Conservation (phyloP, 2,888 invertebrate genomes). For the Cataglyphis rosenhaueri region DNA sequence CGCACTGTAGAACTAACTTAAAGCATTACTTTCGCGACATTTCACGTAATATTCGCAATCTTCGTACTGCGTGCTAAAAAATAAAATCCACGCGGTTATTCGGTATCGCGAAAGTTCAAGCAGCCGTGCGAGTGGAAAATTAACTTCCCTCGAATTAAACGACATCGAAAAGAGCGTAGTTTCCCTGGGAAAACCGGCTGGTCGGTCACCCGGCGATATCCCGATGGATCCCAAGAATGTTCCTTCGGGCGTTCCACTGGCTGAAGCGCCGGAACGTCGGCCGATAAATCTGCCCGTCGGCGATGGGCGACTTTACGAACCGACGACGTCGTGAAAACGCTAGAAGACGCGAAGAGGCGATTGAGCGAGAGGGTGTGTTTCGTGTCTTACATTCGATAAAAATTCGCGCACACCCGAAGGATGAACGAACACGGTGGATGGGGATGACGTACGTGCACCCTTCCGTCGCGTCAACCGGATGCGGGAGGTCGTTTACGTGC, state of each 20-base stretch:
- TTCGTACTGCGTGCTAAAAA: slow-evolving; percentile 14
- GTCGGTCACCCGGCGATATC: slow-evolving; percentile 33
- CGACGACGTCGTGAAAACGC: slow-evolving; percentile 53
- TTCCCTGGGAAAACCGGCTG: slow-evolving; percentile 6
- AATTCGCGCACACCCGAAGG: slow-evolving; percentile 43
- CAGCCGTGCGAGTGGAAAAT: slow-evolving; percentile 32
- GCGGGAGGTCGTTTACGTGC: slow-evolving; percentile 40
- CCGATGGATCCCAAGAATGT: slow-evolving; percentile 16
- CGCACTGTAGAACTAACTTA: background rate
- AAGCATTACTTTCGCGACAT: slow-evolving; percentile 23
- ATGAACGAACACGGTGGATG: background rate
- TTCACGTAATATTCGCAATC: slow-evolving; percentile 27
- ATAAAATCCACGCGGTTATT: slow-evolving; percentile 25
- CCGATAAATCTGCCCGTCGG: slow-evolving; percentile 56
- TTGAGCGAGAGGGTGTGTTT: slow-evolving; percentile 2
- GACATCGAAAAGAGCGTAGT: slow-evolving; percentile 33
- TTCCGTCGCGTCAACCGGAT: background rate
- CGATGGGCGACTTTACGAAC: slow-evolving; percentile 59
- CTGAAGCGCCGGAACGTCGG: slow-evolving; percentile 52
- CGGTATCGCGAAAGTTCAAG: slow-evolving; percentile 32
- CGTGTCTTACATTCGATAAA: slow-evolving; percentile 52
- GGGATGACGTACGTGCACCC: background rate
- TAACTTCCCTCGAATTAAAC: slow-evolving; percentile 50
- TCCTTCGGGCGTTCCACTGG: slow-evolving; percentile 23
- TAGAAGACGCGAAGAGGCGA: background rate